phyloP scores from a whole-genome alignment of 2,113 vertebrate species.

The Craseonycteris thonglongyai region DNA sequence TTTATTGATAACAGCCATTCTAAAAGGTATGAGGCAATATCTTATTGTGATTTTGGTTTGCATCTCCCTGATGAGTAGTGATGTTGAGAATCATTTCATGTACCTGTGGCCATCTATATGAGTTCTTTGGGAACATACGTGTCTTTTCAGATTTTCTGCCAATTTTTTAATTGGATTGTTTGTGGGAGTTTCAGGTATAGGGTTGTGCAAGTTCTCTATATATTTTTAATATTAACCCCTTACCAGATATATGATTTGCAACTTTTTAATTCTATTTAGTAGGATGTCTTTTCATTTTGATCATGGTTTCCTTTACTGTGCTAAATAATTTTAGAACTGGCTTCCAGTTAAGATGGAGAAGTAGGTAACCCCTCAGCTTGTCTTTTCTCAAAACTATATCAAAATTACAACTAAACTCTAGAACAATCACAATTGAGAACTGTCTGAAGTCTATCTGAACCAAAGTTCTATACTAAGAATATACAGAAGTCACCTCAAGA shows the following conservation, averaged over 20 bases:
- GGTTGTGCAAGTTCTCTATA: neutral
- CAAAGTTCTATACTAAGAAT: no score
- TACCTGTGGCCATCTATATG: neutral
- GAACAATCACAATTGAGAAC: no score
- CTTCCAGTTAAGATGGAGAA: no score
- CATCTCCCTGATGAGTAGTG: neutral
- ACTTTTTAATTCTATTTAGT: neutral
- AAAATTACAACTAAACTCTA: no score
- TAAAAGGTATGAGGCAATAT: neutral
- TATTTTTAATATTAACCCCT: neutral
- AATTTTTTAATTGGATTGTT: neutral
- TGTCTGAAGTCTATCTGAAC: no score
- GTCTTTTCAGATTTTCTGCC: neutral
- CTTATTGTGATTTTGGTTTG: neutral
- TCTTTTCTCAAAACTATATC: no score
- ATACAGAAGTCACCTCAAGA: no score
- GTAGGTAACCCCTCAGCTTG: no score
- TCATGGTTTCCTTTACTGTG: neutral
- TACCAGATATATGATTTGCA: neutral
- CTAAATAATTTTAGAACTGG: neutral
- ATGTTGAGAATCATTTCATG: neutral
- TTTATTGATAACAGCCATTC: neutral
- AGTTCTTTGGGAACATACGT: neutral
- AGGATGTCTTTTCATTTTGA: neutral
- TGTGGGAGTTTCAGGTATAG: neutral